A percentile compares a stretch with the other conserved stretches of the same genome.
These are phyloP conservation scores for Hapalemur alaotrensis DNA, from an alignment of 2,797 vertebrate species.

Conservation along the genomic window DNA sequence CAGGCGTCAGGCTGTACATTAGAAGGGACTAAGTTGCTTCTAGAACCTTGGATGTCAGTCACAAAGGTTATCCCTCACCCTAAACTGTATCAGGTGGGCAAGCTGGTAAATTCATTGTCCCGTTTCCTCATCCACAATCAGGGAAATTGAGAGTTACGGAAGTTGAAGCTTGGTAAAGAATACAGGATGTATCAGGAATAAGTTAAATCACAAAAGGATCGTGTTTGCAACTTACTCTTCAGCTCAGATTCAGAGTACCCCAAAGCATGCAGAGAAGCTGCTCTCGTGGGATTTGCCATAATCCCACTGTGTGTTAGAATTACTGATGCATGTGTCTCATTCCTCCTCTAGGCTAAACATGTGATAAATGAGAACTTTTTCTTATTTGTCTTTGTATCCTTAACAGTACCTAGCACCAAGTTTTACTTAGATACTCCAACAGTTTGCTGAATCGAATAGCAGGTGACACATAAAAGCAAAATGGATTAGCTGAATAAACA, in stretches of 20 bases:
- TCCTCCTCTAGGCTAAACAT: neutral
- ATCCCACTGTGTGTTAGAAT: neutral
- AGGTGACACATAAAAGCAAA: conserved; percentile 12
- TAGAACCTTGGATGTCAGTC: neutral
- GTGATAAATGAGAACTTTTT: neutral
- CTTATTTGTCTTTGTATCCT: neutral
- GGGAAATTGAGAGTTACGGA: neutral
- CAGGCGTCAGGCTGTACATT: neutral
- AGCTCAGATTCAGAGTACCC: neutral
- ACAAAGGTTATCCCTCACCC: neutral
- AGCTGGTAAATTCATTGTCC: neutral
- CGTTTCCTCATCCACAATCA: neutral
- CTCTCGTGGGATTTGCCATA: neutral
- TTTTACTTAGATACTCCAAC: neutral
- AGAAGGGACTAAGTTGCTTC: neutral
- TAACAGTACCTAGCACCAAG: neutral
- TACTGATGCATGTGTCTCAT: neutral
- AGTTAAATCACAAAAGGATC: neutral
- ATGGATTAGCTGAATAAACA: neutral
- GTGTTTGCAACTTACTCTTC: neutral
- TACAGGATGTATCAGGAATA: neutral
- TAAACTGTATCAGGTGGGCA: no score
- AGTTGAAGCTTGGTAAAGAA: neutral
- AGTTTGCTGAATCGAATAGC: conserved; percentile 11
- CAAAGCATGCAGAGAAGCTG: neutral